A percentile compares a stretch with the other conserved stretches of the same genome.
Conservation (phyloP, 2,888 invertebrate genomes). For the Luffia ferchaultella region DNA sequence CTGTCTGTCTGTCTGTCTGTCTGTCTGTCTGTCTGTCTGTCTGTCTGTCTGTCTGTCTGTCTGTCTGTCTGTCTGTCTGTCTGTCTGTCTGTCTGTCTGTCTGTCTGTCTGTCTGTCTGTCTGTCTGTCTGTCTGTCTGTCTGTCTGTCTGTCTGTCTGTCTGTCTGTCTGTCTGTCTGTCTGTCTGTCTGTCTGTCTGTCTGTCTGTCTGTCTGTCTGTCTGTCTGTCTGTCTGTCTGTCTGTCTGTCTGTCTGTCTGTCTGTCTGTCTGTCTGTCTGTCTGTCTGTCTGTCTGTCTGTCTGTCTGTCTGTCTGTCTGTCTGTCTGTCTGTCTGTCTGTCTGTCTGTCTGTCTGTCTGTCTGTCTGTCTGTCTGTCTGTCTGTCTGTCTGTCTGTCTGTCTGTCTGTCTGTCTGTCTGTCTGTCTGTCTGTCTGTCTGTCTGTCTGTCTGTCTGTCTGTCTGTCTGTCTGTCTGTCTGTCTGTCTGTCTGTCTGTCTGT, state of each 20-base stretch:
- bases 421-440: conserved; percentile 17
- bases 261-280: conserved; percentile 15
- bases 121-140: conserved; percentile 16
- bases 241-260: conserved; percentile 15
- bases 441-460: conserved; percentile 17
- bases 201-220: conserved; percentile 16
- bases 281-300: conserved; percentile 15
- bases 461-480: conserved; percentile 16
- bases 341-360: conserved; percentile 15
- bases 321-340: conserved; percentile 15
- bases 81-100: conserved; percentile 16
- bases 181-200: conserved; percentile 15
- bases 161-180: conserved; percentile 14
- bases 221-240: conserved; percentile 14
- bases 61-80: conserved; percentile 16
- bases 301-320: conserved; percentile 16
- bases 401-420: conserved; percentile 17
- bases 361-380: conserved; percentile 15
- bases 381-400: conserved; percentile 16
- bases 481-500: conserved; percentile 16
- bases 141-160: conserved; percentile 13
- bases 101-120: conserved; percentile 15
- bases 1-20: conserved; percentile 15
- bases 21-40: conserved; percentile 14
- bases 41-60: conserved; percentile 15